Percentiles rank a stretch among this genome's conserved stretches.
These are phyloP conservation scores for Knipowitschia caucasica DNA, from an alignment of 2,797 vertebrate genomes.

Conservation along the genomic window DNA sequence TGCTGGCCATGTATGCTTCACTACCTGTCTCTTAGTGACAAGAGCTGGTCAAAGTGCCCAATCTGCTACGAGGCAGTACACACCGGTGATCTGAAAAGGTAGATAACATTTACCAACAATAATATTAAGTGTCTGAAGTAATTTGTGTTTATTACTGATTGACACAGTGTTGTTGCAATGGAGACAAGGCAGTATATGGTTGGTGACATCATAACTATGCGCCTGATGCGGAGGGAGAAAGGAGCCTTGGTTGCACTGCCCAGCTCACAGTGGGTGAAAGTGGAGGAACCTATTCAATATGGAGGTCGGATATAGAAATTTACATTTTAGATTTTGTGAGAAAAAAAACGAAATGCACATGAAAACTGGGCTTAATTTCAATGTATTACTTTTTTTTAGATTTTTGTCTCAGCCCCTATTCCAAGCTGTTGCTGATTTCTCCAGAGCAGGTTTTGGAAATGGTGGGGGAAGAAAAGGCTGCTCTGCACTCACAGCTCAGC, in stretches of 20 bases:
- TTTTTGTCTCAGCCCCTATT: slow-evolving; percentile 85
- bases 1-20: slow-evolving; percentile 99
- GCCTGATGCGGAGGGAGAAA: slow-evolving; percentile 93
- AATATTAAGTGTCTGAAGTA: background rate
- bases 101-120: background rate
- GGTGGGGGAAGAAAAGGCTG: slow-evolving; percentile 82
- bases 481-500: slow-evolving; percentile 82
- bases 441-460: slow-evolving; percentile 84
- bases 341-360: too few relatives aligned
- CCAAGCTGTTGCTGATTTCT: slow-evolving; percentile 93
- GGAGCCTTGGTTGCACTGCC: slow-evolving; percentile 92
- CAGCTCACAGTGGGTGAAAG: slow-evolving; percentile 89
- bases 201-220: slow-evolving; percentile 93
- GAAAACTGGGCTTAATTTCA: too few relatives aligned
- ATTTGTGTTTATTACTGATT: background rate
- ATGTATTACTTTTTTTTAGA: slow-evolving; percentile 67
- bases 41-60: slow-evolving; percentile 95
- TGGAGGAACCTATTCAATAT: slow-evolving; percentile 89
- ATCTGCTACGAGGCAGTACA: slow-evolving; percentile 95
- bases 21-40: slow-evolving; percentile 93
- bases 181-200: slow-evolving; percentile 89
- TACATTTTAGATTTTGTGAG: too few relatives aligned
- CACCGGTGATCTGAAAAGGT: slow-evolving; percentile 94
- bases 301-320: too few relatives aligned
- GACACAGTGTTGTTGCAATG: slow-evolving; percentile 89